phyloP scores from a whole-genome alignment of 1,140 invertebrate species.

The Helicoverpa armigera region DNA sequence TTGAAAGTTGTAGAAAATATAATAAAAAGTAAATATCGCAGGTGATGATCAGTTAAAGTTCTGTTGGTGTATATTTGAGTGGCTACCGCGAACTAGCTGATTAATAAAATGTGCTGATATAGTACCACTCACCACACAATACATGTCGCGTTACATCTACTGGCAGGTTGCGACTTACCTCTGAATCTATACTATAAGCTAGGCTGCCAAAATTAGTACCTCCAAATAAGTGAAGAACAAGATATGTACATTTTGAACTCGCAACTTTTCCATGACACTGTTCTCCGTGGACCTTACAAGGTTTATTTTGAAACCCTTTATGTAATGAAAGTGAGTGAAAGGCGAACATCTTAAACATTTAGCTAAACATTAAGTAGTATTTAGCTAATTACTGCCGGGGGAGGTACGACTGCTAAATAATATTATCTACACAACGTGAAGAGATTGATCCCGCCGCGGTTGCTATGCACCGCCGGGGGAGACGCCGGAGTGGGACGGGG shows the following conservation, averaged over 20 bases:
- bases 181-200: too few relatives aligned
- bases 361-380: not conserved
- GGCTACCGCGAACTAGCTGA: not conserved
- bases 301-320: not conserved
- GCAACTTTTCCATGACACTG: too few relatives aligned
- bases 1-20: too few relatives aligned
- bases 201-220: too few relatives aligned
- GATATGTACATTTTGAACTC: too few relatives aligned
- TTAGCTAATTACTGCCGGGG: not conserved
- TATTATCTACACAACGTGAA: conserved; percentile 8
- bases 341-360: not conserved
- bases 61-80: not conserved
- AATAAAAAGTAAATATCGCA: not conserved
- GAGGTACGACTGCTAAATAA: not conserved
- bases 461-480: not conserved
- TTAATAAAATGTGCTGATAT: conserved; percentile 17
- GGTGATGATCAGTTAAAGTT: not conserved
- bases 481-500: not conserved
- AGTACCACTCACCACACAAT: not conserved
- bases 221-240: too few relatives aligned
- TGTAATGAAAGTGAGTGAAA: not conserved
- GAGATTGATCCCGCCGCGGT: not conserved
- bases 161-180: too few relatives aligned
- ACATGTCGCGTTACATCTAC: too few relatives aligned
- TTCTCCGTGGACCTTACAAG: too few relatives aligned